Conservation (phyloP, 2,888 invertebrate species). For the Erebia aethiops region DNA sequence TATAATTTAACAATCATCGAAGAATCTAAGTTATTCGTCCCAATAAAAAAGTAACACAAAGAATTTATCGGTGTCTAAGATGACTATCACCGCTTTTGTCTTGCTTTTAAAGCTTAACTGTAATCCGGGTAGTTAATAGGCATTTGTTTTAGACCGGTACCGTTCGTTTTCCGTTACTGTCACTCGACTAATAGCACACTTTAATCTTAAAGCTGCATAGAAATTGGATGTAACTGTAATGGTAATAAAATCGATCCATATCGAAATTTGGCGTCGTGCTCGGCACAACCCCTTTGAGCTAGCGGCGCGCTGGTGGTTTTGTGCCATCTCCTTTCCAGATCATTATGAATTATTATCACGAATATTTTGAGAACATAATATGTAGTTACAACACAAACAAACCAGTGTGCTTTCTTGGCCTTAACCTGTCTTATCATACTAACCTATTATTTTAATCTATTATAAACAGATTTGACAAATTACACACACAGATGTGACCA, state of each 20-base stretch:
- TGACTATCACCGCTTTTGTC: slow-evolving; percentile 7
- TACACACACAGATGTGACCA: too few species aligned
- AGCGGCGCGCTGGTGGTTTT: slow-evolving; percentile 50
- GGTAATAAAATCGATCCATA: slow-evolving; percentile 57
- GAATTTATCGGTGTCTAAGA: slow-evolving; percentile 11
- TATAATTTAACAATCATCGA: background rate
- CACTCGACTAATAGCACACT: slow-evolving; percentile 20
- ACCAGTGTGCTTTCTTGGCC: background rate
- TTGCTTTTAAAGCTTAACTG: slow-evolving; percentile 18
- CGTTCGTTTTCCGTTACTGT: slow-evolving; percentile 21
- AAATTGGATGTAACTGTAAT: slow-evolving; percentile 49
- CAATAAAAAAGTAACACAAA: slow-evolving; percentile 9
- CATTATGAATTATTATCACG: slow-evolving; percentile 20
- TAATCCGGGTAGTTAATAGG: slow-evolving; percentile 14
- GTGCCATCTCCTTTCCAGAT: slow-evolving; percentile 45
- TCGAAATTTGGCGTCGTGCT: slow-evolving; percentile 55
- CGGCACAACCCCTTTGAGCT: slow-evolving; percentile 51
- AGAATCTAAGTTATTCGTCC: background rate
- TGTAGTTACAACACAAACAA: background rate
- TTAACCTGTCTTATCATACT: too few species aligned
- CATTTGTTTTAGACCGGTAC: slow-evolving; percentile 15
- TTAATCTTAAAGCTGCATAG: slow-evolving; percentile 29
- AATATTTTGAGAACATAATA: slow-evolving; percentile 6
- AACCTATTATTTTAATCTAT: too few species aligned
- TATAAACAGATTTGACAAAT: too few species aligned